Base-by-base conservation (phyloP, 2,113 vertebrate genomes). In the Corydoras maculifer region DNA sequence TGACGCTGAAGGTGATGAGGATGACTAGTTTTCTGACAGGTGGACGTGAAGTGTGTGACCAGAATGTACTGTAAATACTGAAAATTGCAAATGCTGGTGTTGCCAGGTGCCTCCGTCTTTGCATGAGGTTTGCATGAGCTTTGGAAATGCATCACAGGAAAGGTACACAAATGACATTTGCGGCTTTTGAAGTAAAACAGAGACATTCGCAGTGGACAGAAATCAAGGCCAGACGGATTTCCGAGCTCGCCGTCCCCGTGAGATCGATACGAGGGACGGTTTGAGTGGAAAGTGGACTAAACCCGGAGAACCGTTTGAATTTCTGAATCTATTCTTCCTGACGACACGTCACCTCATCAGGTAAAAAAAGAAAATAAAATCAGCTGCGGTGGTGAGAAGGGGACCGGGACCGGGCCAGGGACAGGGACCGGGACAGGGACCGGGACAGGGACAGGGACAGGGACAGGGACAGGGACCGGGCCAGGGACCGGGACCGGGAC, bases 121-220 rank as follows among this genome's bases (percentile, higher is more conserved):
- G 64, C 64, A 73, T 66, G 3, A 73, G 12, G 70, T 60, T 73
- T 73, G 25, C 29, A 31, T 53, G 43, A 55, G 32, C 9, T 9
- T 18, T 3, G 35, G 53, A 13, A 2, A 10, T 57, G 48, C 3
- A 12, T 10, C 9, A 18, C 35, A 58, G 25, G 0, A 18, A 58
- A 7, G 5, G 11, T 59, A 14, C 8, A 25, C 30, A 32, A n/a
- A 30, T 43, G 5, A 10, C 18, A n/a, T 8, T 48, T 32, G 8
- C 5, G 2, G 8, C 11, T 18, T 43, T 8, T 15, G 57, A 31
- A 35, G 48, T 48, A 8, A 73, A 73, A 58, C 43, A 9, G 13
- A 15, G 32, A 5, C 3, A 14, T 11, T 18, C 7, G 11, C 0
- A 18, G 18, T 0, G 10, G 51, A 2, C 8, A 50, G 8, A 63